A percentile compares a stretch with the other conserved stretches of the same genome.
Conservation (phyloP, 1,140 invertebrate genomes). For the Lethrus apterus region DNA sequence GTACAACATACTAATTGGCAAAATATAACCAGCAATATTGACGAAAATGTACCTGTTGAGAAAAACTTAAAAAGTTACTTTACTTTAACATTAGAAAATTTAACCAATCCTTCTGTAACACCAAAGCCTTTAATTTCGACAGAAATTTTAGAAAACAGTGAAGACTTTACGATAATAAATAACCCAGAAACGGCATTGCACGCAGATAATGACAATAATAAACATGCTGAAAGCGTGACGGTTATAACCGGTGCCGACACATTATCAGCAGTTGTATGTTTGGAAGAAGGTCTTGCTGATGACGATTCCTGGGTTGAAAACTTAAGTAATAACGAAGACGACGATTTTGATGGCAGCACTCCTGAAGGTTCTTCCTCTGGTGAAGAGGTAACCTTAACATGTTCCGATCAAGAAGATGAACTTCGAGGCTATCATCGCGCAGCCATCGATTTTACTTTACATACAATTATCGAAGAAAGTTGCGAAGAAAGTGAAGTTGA, state of each 20-base stretch:
- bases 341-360: conserved; percentile 49
- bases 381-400: conserved; percentile 46
- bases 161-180: conserved; percentile 30
- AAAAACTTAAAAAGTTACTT: conserved; percentile 41
- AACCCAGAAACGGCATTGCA: conserved; percentile 28
- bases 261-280: conserved; percentile 60
- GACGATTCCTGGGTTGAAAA: conserved; percentile 85
- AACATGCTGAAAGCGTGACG: conserved; percentile 45
- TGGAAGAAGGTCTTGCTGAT: conserved; percentile 76
- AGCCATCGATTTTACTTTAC: conserved; percentile 80
- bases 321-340: conserved; percentile 64
- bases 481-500: conserved; percentile 85
- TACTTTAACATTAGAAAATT: conserved; percentile 40
- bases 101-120: too few relatives aligned
- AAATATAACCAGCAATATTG: too few relatives aligned
- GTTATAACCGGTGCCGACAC: conserved; percentile 57
- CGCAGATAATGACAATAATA: conserved; percentile 21
- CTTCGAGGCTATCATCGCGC: conserved; percentile 70
- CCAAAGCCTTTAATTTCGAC: conserved; percentile 23
- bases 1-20: conserved; percentile 50
- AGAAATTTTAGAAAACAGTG: conserved; percentile 36
- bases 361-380: conserved; percentile 51
- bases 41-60: background rate
- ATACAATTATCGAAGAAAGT: conserved; percentile 90
- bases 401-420: conserved; percentile 69